Evolutionary conservation across 2,797 vertebrate species (phyloP).

Genomic region (Peromyscus melanophrys): DNA sequence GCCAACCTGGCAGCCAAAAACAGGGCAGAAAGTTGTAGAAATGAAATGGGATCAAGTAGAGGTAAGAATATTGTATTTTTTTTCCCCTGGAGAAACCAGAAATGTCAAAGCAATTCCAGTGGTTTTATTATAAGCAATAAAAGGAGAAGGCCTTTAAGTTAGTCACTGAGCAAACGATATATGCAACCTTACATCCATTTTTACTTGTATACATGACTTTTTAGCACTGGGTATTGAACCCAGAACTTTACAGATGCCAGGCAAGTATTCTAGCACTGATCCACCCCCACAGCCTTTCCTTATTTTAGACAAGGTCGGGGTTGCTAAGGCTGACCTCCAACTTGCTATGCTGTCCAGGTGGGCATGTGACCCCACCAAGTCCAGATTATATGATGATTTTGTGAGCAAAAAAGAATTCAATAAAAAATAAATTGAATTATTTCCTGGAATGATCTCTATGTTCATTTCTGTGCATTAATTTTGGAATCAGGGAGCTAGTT

Average conservation of each 20-base stretch:
- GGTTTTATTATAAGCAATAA: neutral
- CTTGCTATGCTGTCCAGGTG: neutral
- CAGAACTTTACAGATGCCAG: neutral
- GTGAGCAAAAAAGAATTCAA: neutral
- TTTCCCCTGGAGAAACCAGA: neutral
- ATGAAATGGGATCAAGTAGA: conserved; percentile 96
- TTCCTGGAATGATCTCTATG: neutral
- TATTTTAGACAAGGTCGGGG: neutral
- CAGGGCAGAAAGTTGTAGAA: conserved; percentile 94
- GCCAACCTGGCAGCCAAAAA: conserved; percentile 95
- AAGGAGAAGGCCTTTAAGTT: neutral
- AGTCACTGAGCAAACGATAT: fast-evolving
- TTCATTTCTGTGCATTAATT: neutral
- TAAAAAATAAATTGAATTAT: neutral
- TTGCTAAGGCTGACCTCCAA: neutral
- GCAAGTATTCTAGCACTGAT: neutral
- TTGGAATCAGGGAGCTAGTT: neutral
- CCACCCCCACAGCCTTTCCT: neutral
- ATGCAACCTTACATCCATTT: fast-evolving
- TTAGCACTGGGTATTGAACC: neutral
- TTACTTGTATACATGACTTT: neutral
- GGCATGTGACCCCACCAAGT: neutral
- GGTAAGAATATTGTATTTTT: conserved; percentile 88
- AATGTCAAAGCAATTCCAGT: neutral
- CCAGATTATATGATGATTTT: neutral